Base-by-base conservation (phyloP, 1,140 invertebrate genomes). In the Drosophila bocki region DNA sequence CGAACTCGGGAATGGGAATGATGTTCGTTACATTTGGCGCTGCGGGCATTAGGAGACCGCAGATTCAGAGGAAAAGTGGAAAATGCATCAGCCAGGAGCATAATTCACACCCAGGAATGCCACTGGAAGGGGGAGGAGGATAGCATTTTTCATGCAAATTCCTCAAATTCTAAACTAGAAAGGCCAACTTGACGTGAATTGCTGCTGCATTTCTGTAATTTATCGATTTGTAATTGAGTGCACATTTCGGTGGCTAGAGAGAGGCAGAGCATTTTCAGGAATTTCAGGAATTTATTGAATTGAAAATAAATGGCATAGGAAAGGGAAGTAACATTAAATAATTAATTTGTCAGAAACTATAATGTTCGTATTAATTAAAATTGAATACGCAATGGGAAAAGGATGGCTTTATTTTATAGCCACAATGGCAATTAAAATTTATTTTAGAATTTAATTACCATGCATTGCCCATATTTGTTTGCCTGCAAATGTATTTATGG, bases 161-260 rank as follows among this genome's bases (percentile, higher is more conserved):
- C 45, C 58, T 33, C 7, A 72, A 59, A 58, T 51, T 60, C 35
- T 63, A 26, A 56, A 26, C 35, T 35, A 56, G 19, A 56, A 56
- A 56, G 53, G 19, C 15, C 53, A 41, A 60, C 41, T 47, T 61
- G 32, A 50, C 67, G 19, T 26, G 15, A 72, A 59, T 59, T 50
- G 53, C 51, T 26, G 44, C n/a, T 50, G 51, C 69, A 60, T 37
- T 74, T 48, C 48, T 60, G 68, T 48, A 72, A 60, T 74, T 50
- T 60, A 74, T 74, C 33, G 70, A 74, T 74, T 74, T 60, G 35
- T 37, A 72, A 74, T 74, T 74, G 37, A 72, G 68, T 60, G 17
- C 53, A 72, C 32, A 59, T 15, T 32, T 45, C 6, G 19, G 41
- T 7, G 1, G 2, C 7, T 0, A 33, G 7, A 29, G 7, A 29